A percentile compares a stretch with the other conserved stretches of the same genome.
These are phyloP conservation scores for Mus caroli DNA, from an alignment of 2,797 vertebrate species.

Conservation along the genomic window DNA sequence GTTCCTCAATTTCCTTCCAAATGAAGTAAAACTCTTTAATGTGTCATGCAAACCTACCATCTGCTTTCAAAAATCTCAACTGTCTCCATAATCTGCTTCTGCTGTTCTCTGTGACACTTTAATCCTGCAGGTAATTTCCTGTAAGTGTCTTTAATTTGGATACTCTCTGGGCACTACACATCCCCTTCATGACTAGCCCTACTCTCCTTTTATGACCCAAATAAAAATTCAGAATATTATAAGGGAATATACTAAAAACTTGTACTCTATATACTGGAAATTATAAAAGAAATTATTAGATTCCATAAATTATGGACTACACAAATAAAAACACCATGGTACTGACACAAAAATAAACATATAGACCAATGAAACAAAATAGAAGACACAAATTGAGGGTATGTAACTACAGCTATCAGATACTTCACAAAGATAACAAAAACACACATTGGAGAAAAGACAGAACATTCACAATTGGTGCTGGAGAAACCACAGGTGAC, in stretches of 20 bases:
- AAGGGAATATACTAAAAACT: background rate
- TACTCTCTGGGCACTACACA: background rate
- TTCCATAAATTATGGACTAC: background rate
- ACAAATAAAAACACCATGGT: background rate
- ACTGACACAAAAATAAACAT: background rate
- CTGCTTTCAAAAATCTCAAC: background rate
- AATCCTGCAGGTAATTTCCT: background rate
- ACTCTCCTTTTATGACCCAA: background rate
- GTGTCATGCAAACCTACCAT: background rate
- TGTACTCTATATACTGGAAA: background rate
- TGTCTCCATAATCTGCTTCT: background rate
- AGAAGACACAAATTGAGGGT: background rate
- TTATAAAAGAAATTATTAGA: background rate
- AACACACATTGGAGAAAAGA: background rate
- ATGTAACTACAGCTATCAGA: background rate
- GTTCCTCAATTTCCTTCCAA: slow-evolving; percentile 22
- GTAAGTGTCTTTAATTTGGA: background rate
- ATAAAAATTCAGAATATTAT: background rate
- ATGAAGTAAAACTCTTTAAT: slow-evolving; percentile 15
- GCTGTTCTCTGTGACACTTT: background rate
- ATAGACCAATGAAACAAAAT: background rate
- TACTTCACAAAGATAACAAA: background rate
- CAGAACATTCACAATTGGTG: background rate
- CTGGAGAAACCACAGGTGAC: background rate
- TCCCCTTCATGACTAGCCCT: background rate